A percentile compares a stretch with the other conserved stretches of the same genome.
phyloP scores from a whole-genome alignment of 2,113 vertebrate genomes.

The Martes martes region DNA sequence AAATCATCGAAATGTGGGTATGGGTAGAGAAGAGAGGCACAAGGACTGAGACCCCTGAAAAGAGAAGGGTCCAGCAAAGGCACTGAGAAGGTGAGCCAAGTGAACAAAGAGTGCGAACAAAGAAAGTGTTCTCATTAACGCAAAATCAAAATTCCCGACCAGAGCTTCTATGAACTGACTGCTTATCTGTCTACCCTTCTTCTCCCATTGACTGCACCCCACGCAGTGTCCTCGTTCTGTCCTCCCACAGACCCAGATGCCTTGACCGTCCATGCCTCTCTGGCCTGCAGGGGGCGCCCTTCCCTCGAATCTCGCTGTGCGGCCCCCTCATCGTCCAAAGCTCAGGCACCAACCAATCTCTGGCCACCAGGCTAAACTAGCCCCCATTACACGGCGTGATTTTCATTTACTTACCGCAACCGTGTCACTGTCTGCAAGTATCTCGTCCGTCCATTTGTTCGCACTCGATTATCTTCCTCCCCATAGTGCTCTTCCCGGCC shows the following conservation, averaged over 20 bases:
- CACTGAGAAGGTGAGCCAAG: background rate
- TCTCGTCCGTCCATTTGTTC: background rate
- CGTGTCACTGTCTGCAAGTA: background rate
- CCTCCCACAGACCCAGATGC: accelerated
- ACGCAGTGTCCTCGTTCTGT: background rate
- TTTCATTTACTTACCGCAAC: background rate
- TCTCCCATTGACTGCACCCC: background rate
- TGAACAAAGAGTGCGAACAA: background rate
- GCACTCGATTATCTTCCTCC: background rate
- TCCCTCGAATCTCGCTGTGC: background rate
- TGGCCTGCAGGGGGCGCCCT: background rate
- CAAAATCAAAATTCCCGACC: background rate
- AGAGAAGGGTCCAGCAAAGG: background rate
- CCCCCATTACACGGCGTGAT: too few species aligned
- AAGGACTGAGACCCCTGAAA: background rate
- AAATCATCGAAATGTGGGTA: background rate
- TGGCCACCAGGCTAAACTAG: background rate
- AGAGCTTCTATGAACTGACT: background rate
- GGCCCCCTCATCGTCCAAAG: too few species aligned
- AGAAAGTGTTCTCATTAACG: background rate
- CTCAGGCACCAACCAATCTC: background rate
- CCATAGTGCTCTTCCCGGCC: background rate
- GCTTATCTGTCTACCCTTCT: background rate
- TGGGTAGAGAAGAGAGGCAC: background rate
- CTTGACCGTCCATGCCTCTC: accelerated